Conservation (phyloP, 2,797 vertebrate genomes). For the Leptodactylus fallax region DNA sequence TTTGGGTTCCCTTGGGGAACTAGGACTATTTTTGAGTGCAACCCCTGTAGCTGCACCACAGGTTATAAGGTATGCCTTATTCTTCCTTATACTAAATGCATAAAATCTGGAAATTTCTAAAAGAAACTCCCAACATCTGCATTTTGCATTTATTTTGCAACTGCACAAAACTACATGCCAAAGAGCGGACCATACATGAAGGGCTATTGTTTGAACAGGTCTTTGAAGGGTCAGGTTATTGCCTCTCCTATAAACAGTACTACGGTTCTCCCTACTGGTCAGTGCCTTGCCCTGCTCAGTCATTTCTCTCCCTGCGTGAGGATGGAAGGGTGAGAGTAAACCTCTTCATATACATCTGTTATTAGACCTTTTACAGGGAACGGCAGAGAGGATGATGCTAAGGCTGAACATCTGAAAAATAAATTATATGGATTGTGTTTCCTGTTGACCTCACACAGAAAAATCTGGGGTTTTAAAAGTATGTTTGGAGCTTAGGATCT, state of each 20-base stretch:
- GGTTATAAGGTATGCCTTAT: background rate
- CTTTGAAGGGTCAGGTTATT: background rate
- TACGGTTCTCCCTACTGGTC: background rate
- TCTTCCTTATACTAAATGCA: too few relatives aligned
- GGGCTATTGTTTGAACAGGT: background rate
- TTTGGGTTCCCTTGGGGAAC: too few relatives aligned
- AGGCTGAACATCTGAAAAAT: constrained; percentile 42
- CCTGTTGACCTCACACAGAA: constrained; percentile 22
- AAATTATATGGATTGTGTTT: constrained; percentile 44
- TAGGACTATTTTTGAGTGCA: too few relatives aligned
- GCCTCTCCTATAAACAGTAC: background rate
- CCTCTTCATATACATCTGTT: constrained; percentile 32
- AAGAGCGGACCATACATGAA: background rate
- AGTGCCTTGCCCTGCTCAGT: constrained; percentile 34
- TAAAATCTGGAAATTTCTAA: background rate
- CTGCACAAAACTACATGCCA: background rate
- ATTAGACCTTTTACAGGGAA: constrained; percentile 18
- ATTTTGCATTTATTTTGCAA: constrained; percentile 4
- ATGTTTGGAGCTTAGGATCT: background rate
- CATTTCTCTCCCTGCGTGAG: constrained; percentile 24
- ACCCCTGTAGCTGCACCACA: too few relatives aligned
- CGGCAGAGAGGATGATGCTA: background rate
- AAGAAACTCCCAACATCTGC: constrained; percentile 1
- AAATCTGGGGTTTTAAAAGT: constrained; percentile 21
- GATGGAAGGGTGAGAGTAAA: constrained; percentile 14